A percentile compares a stretch with the other conserved stretches of the same genome.
Evolutionary conservation across 2,113 vertebrate species (phyloP).

Genomic region (Eurystomus gularis): DNA sequence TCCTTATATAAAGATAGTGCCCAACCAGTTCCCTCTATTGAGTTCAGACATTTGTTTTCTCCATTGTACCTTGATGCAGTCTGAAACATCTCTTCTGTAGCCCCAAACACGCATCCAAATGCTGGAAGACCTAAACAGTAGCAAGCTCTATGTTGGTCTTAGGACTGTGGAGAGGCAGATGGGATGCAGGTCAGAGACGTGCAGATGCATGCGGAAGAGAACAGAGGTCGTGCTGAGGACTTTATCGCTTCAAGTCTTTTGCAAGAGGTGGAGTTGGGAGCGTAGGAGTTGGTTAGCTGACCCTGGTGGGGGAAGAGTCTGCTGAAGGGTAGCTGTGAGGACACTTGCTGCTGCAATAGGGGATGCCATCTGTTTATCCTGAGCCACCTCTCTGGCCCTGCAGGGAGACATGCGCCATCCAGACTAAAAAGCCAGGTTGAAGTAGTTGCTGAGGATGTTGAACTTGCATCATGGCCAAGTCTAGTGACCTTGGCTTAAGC

Average conservation of each 20-base stretch:
- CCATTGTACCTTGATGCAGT: background rate
- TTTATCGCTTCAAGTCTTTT: background rate
- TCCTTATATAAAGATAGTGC: background rate
- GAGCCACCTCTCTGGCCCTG: background rate
- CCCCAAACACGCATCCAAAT: background rate
- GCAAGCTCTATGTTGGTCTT: background rate
- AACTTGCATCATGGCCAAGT: accelerated
- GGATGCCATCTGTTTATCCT: background rate
- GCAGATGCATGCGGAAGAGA: background rate
- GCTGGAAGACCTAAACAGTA: background rate
- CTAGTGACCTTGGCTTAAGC: background rate
- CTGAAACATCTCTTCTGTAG: background rate
- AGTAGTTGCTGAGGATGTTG: background rate
- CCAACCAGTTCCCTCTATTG: background rate
- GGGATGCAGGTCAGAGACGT: background rate
- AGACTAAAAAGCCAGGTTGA: background rate
- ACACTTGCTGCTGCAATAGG: background rate
- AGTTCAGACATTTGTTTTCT: background rate
- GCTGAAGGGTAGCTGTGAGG: background rate
- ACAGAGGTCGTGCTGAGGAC: background rate
- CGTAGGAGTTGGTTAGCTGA: background rate
- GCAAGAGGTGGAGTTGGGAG: background rate
- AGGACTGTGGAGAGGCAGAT: background rate
- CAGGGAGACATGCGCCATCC: background rate
- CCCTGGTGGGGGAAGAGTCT: background rate